Evolutionary conservation across 2,113 vertebrate genomes (phyloP), one percentile per base, ranked within the genome.

Genomic region (Amazona vittata): DNA sequence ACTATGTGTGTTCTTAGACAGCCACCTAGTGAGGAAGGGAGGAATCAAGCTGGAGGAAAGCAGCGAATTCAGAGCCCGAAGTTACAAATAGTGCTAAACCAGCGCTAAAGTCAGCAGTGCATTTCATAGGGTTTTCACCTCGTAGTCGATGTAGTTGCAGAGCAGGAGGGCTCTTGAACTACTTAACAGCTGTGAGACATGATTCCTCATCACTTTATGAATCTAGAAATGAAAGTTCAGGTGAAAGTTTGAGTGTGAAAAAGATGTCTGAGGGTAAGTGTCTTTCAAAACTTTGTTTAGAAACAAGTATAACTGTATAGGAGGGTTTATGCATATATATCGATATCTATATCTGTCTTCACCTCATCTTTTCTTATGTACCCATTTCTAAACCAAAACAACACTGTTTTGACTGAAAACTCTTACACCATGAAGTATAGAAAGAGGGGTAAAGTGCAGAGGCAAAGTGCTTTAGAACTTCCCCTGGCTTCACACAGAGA

Each of bases 21-120:
- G 97, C 96, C 95, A 95, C 80, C 95, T 94, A 95, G 95, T 86
- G 97, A 94, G 47, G 0, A 1, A 35, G 67, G 0, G 4, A 53
- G 76, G 41, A 96, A 97, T 14, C 29, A 26, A 35, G 46, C 63
- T 52, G 15, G 44, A 5, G 29, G 59, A 46, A 69, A 73, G 59
- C 60, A 5, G 9, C 3, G 17, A 47, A 11, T 41, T 53, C 15
- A 11, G n/a, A 71, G 52, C 8, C 4, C 18, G 47, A 19, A 85
- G 59, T 33, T 39, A 6, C 25, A 65, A 73, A 46, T 1, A 12
- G 28, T 0, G 41, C 41, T 41, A 19, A 63, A 83, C 3, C 31
- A 19, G 8, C 6, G 69, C 71, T 59, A 39, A 44, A 60, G 31
- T 35, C 9, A 46, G 15, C 21, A 26, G 9, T 0, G 29, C 8